Evolutionary conservation across 2,797 vertebrate species (phyloP).

Genomic region (Tiaroga cobitis): DNA sequence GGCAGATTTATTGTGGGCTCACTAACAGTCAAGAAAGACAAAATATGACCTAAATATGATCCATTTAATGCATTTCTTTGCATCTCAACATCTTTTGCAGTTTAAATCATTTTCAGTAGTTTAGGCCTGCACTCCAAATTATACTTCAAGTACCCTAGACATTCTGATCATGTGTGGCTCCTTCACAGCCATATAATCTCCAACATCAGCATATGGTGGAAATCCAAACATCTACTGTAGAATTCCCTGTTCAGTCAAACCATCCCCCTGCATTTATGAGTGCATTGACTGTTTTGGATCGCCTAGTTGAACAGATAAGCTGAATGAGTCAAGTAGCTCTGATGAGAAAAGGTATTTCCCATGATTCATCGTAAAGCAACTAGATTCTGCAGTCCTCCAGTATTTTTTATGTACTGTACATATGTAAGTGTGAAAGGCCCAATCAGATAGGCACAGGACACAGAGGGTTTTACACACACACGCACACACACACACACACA

Average conservation of each 20-base stretch:
- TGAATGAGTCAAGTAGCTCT: neutral
- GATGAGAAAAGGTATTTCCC: slow-evolving; percentile 21
- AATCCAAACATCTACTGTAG: neutral
- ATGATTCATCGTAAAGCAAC: slow-evolving; percentile 18
- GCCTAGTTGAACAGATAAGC: neutral
- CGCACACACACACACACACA: neutral
- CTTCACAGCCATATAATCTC: neutral
- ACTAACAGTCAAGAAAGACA: neutral
- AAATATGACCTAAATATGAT: neutral
- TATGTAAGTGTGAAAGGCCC: neutral
- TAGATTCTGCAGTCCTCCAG: slow-evolving; percentile 6
- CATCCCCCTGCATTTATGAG: neutral
- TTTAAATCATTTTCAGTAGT: neutral
- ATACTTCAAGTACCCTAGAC: neutral
- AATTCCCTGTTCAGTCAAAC: neutral
- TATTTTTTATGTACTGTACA: slow-evolving; percentile 4
- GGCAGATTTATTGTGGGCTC: neutral
- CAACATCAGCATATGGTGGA: neutral
- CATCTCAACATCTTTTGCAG: neutral
- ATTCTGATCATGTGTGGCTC: neutral
- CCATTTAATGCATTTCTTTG: neutral
- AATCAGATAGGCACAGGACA: neutral
- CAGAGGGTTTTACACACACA: neutral
- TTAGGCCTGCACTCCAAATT: neutral
- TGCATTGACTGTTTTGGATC: slow-evolving; percentile 31